These are phyloP conservation scores for Furcifer pardalis DNA, from an alignment of 2,797 vertebrate genomes.

Conservation along the genomic window DNA sequence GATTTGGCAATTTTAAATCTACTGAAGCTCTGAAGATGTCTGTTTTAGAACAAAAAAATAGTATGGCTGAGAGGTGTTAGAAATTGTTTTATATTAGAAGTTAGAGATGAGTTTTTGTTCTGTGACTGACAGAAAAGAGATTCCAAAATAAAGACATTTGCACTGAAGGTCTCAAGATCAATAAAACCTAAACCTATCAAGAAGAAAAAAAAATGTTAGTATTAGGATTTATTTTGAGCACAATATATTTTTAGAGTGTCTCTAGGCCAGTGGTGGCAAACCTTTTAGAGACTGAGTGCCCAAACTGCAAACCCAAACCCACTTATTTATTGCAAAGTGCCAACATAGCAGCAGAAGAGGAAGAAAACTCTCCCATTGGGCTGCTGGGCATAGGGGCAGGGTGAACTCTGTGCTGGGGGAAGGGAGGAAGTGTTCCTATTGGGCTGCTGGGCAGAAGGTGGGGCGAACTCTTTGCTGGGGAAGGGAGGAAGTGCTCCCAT, in stretches of 20 bases:
- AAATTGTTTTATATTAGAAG: slow-evolving; percentile 55
- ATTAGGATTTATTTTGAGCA: slow-evolving; percentile 31
- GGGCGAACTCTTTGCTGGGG: too few relatives aligned
- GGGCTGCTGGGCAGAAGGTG: too few relatives aligned
- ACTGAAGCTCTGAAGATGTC: slow-evolving; percentile 46
- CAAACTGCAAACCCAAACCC: too few relatives aligned
- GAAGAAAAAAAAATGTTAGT: slow-evolving; percentile 36
- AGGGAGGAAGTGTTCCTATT: too few relatives aligned
- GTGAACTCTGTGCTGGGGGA: too few relatives aligned
- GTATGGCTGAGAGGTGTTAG: slow-evolving; percentile 50
- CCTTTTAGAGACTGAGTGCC: too few relatives aligned
- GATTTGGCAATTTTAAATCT: slow-evolving; percentile 42
- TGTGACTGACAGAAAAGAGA: slow-evolving; percentile 50
- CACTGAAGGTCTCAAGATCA: slow-evolving; percentile 53
- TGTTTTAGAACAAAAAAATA: slow-evolving; percentile 32
- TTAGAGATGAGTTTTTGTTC: slow-evolving; percentile 48
- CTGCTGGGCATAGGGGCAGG: too few relatives aligned
- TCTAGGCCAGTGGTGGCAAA: too few relatives aligned
- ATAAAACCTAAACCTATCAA: slow-evolving; percentile 48
- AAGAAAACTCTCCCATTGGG: too few relatives aligned
- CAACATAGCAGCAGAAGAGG: too few relatives aligned
- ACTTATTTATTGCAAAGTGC: too few relatives aligned
- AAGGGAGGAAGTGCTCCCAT: too few relatives aligned
- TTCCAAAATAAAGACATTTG: slow-evolving; percentile 29
- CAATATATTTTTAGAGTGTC: slow-evolving; percentile 1